Percentiles rank a stretch among this genome's conserved stretches.
Evolutionary conservation across 2,888 invertebrate genomes (phyloP).

Genomic region (Pyrrhosoma nymphula): DNA sequence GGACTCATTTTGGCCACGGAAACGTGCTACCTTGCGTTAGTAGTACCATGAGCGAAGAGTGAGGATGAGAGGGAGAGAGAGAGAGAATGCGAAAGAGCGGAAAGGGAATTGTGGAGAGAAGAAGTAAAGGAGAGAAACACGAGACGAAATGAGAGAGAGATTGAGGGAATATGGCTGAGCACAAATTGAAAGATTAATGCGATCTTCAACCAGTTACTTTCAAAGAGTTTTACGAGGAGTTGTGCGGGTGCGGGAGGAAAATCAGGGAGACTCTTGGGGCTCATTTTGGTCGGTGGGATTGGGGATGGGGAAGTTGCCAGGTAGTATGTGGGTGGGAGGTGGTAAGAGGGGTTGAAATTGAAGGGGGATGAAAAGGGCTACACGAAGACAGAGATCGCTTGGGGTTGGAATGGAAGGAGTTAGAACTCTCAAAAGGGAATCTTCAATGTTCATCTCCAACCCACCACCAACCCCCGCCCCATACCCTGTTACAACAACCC

Average conservation of each 20-base stretch:
- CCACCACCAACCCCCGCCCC: too few species aligned
- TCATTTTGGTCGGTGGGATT: neutral
- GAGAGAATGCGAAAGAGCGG: neutral
- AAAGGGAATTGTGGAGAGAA: too few species aligned
- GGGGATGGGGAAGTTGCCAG: neutral
- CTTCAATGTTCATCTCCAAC: neutral
- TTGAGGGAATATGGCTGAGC: neutral
- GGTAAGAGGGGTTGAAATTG: neutral
- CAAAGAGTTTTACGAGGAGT: neutral
- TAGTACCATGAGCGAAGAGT: too few species aligned
- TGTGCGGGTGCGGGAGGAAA: neutral
- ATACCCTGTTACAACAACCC: neutral
- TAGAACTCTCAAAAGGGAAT: neutral
- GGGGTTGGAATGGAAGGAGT: neutral
- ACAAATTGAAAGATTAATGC: conserved; percentile 56
- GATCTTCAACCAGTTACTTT: neutral
- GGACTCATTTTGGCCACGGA: too few species aligned
- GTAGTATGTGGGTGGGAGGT: neutral
- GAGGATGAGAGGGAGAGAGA: neutral
- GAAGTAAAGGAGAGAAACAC: too few species aligned
- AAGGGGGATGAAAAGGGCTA: neutral
- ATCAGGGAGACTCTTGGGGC: neutral
- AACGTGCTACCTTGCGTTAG: too few species aligned
- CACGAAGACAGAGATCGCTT: neutral
- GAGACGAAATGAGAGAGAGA: neutral